Evolutionary conservation across 2,797 vertebrate species (phyloP), one percentile per base, ranked within the genome.

Genomic region (Hippocampus kuda): DNA sequence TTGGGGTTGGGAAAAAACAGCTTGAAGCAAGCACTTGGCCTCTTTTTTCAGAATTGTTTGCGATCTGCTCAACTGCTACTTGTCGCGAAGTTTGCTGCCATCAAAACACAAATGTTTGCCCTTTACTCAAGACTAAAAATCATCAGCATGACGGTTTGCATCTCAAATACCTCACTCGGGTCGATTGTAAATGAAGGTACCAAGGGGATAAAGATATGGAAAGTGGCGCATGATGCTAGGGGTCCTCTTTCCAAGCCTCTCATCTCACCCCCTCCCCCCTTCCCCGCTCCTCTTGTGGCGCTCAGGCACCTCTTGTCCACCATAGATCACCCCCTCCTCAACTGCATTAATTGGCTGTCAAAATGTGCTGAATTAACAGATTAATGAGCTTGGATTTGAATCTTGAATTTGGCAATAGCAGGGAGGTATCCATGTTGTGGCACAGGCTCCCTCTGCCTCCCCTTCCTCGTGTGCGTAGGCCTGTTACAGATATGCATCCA

Each of bases 271-370:
- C 34, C 6, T 34, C 34, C 34, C 34, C 34, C 70, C 68, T 38
- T 77, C 77, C 81, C 81, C 78, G 77, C 79, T 86, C 75, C 77
- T 81, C 77, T 81, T 75, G 75, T 81, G 74, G 70, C 68, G 69
- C 72, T 76, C 76, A 84, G 75, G 78, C 79, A 82, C 83, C 82
- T 85, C 84, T 79, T 80, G 80, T 86, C 81, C 80, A 70, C 79
- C 77, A 76, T 77, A 70, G 77, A 89, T 87, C 88, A 85, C 89
- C 84, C 90, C 86, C 92, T 92, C 87, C 84, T 88, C 88, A 89
- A 83, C 86, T 87, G 65, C 91, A 94, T 94, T 95, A 97, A 96
- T 94, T 95, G 93, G 91, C 91, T 95, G 94, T 95, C 94, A 95
- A 77, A 93, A 92, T 91, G 88, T 91, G 87, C 89, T 91, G 92